phyloP scores from a whole-genome alignment of 2,888 invertebrate genomes.

The Eristalis tenax region DNA sequence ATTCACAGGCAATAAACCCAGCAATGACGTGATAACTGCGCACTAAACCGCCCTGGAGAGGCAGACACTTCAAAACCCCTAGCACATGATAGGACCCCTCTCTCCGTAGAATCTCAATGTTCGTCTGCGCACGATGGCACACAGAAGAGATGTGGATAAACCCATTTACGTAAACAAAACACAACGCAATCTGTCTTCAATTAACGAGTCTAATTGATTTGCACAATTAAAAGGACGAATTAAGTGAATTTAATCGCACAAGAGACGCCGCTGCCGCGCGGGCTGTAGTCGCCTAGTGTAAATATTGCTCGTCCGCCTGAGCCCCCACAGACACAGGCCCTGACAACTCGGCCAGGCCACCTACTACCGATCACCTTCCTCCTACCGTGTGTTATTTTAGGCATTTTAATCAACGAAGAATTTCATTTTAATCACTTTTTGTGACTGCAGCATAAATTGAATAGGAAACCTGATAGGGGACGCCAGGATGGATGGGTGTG shows the following conservation, averaged over 20 bases:
- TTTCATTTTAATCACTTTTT: slow-evolving; percentile 31
- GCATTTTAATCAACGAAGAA: slow-evolving; percentile 45
- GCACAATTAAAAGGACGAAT: slow-evolving; percentile 31
- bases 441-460: slow-evolving; percentile 14
- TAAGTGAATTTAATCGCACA: slow-evolving; percentile 40
- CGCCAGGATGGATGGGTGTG: neutral
- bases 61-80: too few relatives aligned
- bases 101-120: neutral
- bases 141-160: neutral
- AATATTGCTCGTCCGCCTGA: neutral
- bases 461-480: slow-evolving; percentile 5
- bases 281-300: neutral
- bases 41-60: too few relatives aligned
- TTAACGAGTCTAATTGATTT: slow-evolving; percentile 51
- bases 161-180: slow-evolving; percentile 16
- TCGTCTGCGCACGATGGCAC: neutral
- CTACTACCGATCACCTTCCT: neutral
- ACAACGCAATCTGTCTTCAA: slow-evolving; percentile 30
- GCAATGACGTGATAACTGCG: too few relatives aligned
- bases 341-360: neutral
- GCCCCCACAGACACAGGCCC: neutral
- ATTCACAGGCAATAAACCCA: neutral
- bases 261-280: neutral
- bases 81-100: neutral
- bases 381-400: slow-evolving; percentile 1